Conservation (phyloP, 2,113 vertebrate genomes). For the Megatriorchis doriae region DNA sequence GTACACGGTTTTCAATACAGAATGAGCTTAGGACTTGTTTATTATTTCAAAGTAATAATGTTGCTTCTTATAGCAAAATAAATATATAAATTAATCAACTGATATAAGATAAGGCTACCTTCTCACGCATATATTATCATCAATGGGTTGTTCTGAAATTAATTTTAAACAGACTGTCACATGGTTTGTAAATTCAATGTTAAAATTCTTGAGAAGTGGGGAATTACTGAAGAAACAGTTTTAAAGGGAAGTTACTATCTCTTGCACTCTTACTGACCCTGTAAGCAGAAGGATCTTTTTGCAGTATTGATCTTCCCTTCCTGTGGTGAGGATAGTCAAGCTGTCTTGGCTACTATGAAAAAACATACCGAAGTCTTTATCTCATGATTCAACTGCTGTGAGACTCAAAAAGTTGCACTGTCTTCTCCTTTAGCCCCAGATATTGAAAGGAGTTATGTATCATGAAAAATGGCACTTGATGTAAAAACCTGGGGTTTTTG, state of each 20-base stretch:
- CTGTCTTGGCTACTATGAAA: not conserved
- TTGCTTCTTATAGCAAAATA: not conserved
- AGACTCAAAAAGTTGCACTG: not conserved
- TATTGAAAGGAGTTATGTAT: not conserved
- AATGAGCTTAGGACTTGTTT: not conserved
- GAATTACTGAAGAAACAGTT: not conserved
- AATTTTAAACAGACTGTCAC: not conserved
- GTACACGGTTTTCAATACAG: not conserved
- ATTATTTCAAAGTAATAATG: not conserved
- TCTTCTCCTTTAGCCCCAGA: not conserved
- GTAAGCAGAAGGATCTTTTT: not conserved
- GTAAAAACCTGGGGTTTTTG: not conserved
- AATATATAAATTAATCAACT: not conserved
- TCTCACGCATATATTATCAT: not conserved
- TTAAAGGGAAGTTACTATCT: not conserved
- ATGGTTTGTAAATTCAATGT: not conserved
- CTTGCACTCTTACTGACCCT: not conserved
- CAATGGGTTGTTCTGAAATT: not conserved
- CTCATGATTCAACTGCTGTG: not conserved
- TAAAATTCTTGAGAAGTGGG: not conserved
- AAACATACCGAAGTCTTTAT: not conserved
- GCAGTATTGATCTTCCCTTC: not conserved
- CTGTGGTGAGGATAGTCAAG: not conserved
- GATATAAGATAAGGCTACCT: not conserved
- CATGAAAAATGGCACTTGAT: not conserved